phyloP scores from a whole-genome alignment of 2,888 invertebrate genomes.

The Idaea biselata region DNA sequence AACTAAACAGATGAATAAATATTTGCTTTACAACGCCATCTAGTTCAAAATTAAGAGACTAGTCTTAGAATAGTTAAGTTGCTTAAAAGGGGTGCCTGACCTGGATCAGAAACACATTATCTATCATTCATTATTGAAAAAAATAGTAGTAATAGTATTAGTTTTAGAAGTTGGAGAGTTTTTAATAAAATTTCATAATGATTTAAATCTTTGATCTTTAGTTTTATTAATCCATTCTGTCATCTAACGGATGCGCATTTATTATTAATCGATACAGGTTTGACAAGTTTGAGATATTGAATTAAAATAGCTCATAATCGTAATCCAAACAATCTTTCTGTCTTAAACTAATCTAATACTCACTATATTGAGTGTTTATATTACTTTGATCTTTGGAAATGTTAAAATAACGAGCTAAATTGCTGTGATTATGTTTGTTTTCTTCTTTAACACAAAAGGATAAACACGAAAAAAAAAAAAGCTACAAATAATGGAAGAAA shows the following conservation, averaged over 20 bases:
- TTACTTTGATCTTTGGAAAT: not conserved
- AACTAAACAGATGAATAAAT: constrained; percentile 50
- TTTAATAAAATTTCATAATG: constrained; percentile 8
- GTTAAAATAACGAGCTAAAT: not conserved
- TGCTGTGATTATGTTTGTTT: not conserved
- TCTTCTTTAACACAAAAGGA: no score
- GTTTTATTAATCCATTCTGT: constrained; percentile 17
- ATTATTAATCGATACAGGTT: constrained; percentile 24
- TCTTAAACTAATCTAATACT: not conserved
- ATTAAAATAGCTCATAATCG: not conserved
- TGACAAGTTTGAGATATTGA: not conserved
- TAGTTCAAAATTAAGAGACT: no score
- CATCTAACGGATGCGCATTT: constrained; percentile 24
- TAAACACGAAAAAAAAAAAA: no score
- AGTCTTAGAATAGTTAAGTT: no score
- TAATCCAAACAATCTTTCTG: not conserved
- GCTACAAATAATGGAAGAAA: no score
- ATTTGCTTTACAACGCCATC: not conserved
- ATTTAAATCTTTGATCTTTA: not conserved
- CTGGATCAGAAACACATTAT: no score
- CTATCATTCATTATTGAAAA: no score
- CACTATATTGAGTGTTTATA: not conserved
- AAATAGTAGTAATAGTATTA: no score
- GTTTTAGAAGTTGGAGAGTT: not conserved
- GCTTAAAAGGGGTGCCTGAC: no score